Evolutionary conservation across 2,888 invertebrate species (phyloP), one percentile per base, ranked within the genome.

Genomic region (Holacanthella duospinosa): DNA sequence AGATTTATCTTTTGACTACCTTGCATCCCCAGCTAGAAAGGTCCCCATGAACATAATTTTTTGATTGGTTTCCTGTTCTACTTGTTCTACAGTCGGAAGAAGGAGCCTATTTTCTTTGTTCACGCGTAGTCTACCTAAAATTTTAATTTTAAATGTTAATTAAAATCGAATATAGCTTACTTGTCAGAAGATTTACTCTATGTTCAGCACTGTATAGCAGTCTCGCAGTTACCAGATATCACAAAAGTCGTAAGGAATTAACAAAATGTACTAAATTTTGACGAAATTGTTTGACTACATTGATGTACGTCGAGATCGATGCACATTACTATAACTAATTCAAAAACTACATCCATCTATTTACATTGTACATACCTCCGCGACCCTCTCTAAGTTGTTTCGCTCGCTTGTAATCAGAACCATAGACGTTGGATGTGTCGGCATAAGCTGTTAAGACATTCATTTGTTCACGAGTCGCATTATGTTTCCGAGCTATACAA

Each of bases 341-440:
- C n/a, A n/a, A n/a, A n/a, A n/a, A n/a, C n/a, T n/a, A n/a, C n/a
- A n/a, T n/a, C n/a, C n/a, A n/a, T n/a, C n/a, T n/a, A n/a, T n/a
- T n/a, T n/a, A n/a, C n/a, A n/a, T n/a, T n/a, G n/a, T n/a, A n/a
- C n/a, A n/a, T n/a, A n/a, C n/a, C n/a, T 43, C 59, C 59, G 25
- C 21, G 4, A n/a, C 61, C 64, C 4, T 64, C 66, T 24, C 73
- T 61, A 4, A 73, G 54, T 59, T 72, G 70, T 1, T 59, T 43
- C 26, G 63, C 69, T 56, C 71, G 60, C 28, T 66, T 65, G 9
- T 63, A 59, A 16, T 71, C 71, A 12, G 71, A 72, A 1, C 73
- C 73, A 27, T 73, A 73, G 9, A 73, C 71, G 53, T 70, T 66
- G 21, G 70, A 70, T 1, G 70, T 71, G 61, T 73, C 73, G 28